phyloP scores from a whole-genome alignment of 92 coral and sea anemone genomes.

The Porites lobata region DNA sequence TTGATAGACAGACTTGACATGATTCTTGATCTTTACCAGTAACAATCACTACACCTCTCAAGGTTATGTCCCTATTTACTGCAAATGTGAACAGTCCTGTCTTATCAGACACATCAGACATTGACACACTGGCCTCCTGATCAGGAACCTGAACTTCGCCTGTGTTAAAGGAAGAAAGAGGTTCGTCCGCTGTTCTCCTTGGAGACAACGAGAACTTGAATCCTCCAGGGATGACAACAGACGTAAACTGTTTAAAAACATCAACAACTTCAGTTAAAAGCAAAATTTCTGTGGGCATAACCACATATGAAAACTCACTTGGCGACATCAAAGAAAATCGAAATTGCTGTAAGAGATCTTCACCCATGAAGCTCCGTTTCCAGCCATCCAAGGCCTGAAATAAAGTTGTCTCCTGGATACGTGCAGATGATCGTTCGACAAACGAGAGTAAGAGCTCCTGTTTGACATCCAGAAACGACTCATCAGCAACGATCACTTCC shows the following conservation, averaged over 20 bases:
- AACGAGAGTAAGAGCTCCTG: neutral
- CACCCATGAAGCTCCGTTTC: neutral
- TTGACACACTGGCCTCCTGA: too few species aligned
- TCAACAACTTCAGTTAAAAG: neutral
- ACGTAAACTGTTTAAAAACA: constrained; percentile 8
- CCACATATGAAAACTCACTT: neutral
- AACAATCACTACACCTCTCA: constrained; percentile 2
- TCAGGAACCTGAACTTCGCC: neutral
- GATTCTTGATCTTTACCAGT: neutral
- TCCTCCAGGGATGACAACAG: neutral
- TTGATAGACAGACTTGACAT: neutral
- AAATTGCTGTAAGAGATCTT: neutral
- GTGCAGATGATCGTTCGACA: neutral
- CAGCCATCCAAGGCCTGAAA: neutral
- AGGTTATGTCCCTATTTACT: neutral
- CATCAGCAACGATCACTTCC: neutral
- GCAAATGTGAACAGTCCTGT: neutral
- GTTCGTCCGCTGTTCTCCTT: neutral
- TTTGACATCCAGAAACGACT: neutral
- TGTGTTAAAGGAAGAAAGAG: too few species aligned
- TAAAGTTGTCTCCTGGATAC: neutral
- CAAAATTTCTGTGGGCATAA: constrained; percentile 2
- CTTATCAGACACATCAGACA: neutral
- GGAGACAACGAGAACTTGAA: neutral
- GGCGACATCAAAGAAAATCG: constrained; percentile 33